These are phyloP conservation scores for Dicyrtoma fusca DNA, from an alignment of 2,888 invertebrate genomes.

Conservation along the genomic window DNA sequence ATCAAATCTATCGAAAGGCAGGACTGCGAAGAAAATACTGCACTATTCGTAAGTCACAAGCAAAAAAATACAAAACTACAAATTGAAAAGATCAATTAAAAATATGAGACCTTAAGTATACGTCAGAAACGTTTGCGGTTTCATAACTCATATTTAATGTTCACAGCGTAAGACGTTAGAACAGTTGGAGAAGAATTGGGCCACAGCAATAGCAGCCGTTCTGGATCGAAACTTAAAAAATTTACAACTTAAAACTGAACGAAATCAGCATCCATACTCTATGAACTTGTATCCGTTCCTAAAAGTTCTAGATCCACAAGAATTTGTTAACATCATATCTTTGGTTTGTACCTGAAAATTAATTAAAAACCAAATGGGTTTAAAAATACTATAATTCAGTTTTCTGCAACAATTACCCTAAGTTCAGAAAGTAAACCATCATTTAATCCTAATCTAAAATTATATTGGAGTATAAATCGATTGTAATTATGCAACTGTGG, in stretches of 20 bases:
- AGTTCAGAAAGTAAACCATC: too few species aligned
- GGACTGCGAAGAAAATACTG: conserved; percentile 59
- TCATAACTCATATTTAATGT: conserved; percentile 26
- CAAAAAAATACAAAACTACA: background rate
- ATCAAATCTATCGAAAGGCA: conserved; percentile 69
- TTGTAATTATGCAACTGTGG: too few species aligned
- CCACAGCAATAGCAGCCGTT: conserved; percentile 66
- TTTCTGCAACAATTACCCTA: too few species aligned
- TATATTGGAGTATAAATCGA: too few species aligned
- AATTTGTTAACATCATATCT: conserved; percentile 62
- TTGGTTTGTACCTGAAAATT: too few species aligned
- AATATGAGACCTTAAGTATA: too few species aligned
- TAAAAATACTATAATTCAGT: too few species aligned
- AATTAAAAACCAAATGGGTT: too few species aligned
- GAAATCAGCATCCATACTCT: conserved; percentile 62
- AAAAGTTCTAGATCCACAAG: conserved; percentile 64
- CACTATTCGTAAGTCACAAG: conserved; percentile 62
- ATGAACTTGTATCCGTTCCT: conserved; percentile 75
- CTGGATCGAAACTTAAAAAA: conserved; percentile 72
- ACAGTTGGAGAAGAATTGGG: conserved; percentile 71
- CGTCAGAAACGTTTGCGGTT: too few species aligned
- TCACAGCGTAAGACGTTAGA: conserved; percentile 68
- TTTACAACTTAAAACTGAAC: conserved; percentile 66
- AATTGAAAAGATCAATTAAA: too few species aligned
- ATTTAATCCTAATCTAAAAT: too few species aligned